Percentiles rank a stretch among this genome's conserved stretches.
phyloP scores from a whole-genome alignment of 2,113 vertebrate genomes.

The Martes martes region DNA sequence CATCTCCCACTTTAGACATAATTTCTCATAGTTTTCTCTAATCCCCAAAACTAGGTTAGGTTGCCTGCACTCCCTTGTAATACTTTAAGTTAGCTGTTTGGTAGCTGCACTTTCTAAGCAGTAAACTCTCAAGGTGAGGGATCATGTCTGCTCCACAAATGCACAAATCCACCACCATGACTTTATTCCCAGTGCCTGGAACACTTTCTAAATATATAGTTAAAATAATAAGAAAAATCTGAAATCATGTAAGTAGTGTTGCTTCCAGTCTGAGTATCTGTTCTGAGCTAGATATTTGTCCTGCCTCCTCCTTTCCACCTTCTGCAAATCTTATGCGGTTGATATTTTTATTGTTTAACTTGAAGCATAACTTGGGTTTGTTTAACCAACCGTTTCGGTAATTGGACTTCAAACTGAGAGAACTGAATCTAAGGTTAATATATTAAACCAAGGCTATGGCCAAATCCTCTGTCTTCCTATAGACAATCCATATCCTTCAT shows the following conservation, averaged over 20 bases:
- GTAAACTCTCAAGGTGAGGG: neutral
- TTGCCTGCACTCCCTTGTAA: neutral
- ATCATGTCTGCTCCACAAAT: neutral
- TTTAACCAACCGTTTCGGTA: slow-evolving; percentile 28
- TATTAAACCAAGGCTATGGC: neutral
- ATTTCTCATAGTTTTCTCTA: neutral
- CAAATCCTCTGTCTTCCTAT: neutral
- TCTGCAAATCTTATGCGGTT: neutral
- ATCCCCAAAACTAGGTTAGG: neutral
- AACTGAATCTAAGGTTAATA: slow-evolving; percentile 46
- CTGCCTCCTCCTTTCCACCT: neutral
- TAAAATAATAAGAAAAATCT: neutral
- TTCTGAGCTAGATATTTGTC: neutral
- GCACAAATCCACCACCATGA: neutral
- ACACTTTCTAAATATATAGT: neutral
- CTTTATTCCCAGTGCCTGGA: neutral
- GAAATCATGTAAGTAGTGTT: neutral
- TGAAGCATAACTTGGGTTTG: neutral
- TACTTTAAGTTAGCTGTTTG: neutral
- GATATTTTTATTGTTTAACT: neutral
- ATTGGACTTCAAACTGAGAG: slow-evolving; percentile 36
- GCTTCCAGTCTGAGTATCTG: neutral
- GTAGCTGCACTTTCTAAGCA: neutral
- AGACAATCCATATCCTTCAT: neutral
- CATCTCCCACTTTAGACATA: neutral